Percentiles rank a stretch among this genome's conserved stretches.
Conservation (phyloP, 2,888 invertebrate species). For the Orthosia gothica region DNA sequence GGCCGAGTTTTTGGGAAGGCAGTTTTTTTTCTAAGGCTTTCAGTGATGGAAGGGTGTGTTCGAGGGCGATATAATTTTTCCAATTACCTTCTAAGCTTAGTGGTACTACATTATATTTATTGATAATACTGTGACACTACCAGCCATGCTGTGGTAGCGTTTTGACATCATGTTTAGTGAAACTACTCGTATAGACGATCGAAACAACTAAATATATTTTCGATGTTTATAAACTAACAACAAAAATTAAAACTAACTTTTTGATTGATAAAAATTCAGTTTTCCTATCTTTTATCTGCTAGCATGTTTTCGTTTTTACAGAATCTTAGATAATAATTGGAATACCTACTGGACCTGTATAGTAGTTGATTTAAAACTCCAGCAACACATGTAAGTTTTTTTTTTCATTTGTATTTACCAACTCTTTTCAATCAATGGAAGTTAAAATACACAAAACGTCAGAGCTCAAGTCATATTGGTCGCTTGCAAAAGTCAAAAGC, state of each 20-base stretch:
- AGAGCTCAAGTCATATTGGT: slow-evolving; percentile 63
- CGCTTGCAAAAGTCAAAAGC: slow-evolving; percentile 57
- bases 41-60: slow-evolving; percentile 13
- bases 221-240: no score
- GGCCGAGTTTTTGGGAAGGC: slow-evolving; percentile 11
- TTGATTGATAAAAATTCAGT: no score
- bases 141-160: no score
- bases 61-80: background rate
- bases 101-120: background rate
- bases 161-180: background rate
- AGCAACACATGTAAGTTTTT: background rate
- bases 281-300: no score
- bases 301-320: no score
- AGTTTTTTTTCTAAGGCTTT: slow-evolving; percentile 14
- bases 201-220: no score
- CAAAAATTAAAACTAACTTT: no score
- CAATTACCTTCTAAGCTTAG: background rate
- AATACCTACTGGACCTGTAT: no score
- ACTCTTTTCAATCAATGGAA: background rate
- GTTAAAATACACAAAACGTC: slow-evolving; percentile 31
- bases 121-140: background rate
- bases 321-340: no score
- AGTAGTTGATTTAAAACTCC: no score
- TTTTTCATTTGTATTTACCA: no score
- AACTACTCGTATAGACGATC: no score